These are phyloP conservation scores for Labeo rohita DNA, from an alignment of 2,113 vertebrate species.

Conservation along the genomic window DNA sequence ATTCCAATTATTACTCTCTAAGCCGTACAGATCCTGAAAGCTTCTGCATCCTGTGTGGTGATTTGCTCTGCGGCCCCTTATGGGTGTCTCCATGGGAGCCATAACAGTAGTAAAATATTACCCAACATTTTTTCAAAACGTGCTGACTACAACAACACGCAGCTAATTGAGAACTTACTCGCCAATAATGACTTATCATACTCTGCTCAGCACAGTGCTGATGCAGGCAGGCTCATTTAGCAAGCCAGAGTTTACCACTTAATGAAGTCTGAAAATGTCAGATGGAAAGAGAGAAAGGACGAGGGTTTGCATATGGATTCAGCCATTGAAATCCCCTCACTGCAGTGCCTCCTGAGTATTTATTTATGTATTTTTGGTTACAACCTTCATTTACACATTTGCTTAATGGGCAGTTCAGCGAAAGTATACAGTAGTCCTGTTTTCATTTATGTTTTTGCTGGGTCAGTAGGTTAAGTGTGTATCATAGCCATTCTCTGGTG, in stretches of 20 bases:
- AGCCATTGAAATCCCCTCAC: slow-evolving; percentile 10
- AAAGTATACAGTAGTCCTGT: neutral
- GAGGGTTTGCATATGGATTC: slow-evolving; percentile 31
- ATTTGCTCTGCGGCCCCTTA: slow-evolving; percentile 55
- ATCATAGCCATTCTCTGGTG: neutral
- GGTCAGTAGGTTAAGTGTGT: slow-evolving; percentile 23
- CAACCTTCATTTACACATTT: neutral
- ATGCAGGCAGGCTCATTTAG: slow-evolving; percentile 63
- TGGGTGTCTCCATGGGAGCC: slow-evolving; percentile 58
- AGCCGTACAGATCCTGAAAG: slow-evolving; percentile 43
- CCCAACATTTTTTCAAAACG: slow-evolving; percentile 61
- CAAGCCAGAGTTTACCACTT: slow-evolving; percentile 63
- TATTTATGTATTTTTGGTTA: slow-evolving; percentile 32
- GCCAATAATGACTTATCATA: slow-evolving; percentile 72
- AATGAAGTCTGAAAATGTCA: slow-evolving; percentile 65
- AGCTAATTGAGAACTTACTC: slow-evolving; percentile 74
- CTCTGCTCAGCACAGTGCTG: slow-evolving; percentile 58
- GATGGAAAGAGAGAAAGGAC: slow-evolving; percentile 41
- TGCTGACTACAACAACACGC: slow-evolving; percentile 65
- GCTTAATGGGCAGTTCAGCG: neutral
- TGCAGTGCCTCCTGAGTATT: slow-evolving; percentile 11
- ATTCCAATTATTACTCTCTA: slow-evolving; percentile 48
- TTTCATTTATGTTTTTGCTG: slow-evolving; percentile 23
- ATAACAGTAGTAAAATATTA: slow-evolving; percentile 59
- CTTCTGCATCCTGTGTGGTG: slow-evolving; percentile 20